Evolutionary conservation across 2,888 invertebrate genomes (phyloP), one percentile per base, ranked within the genome.

Genomic region (Microchrysa polita): DNA sequence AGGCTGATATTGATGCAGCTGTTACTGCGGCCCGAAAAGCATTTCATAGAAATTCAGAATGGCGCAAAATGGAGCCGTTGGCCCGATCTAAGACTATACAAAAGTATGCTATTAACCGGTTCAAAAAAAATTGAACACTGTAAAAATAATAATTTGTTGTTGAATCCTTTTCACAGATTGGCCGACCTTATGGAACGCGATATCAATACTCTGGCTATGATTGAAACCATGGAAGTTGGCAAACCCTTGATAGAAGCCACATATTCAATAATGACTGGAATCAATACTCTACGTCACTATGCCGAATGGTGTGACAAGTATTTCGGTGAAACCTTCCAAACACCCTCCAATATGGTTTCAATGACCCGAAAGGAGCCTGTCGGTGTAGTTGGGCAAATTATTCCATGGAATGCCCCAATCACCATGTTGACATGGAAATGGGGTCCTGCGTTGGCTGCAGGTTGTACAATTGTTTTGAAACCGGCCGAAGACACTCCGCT

Each of bases 261-360:
- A 14, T 83, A 84, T 16, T 90, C 90, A 79, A 84, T 90, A 16
- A 78, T 83, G 55, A 84, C 82, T 71, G 85, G 87, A 16, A 81
- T 86, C 18, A 83, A 84, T 71, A 84, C 85, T 1, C 80, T 90
- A 20, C 86, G 88, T 75, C 93, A 93, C 80, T 93, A 92, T 83
- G 95, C 94, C 74, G 95, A 95, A 40, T 94, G 91, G 90, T 90
- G 92, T 67, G 95, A 96, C 82, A 96, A 96, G 85, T 91, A 92
- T 80, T 91, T 92, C 79, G 96, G 96, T 20, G 90, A 91, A 78
- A 94, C 93, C 0, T 92, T 95, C 77, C 95, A 95, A n/a, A 86
- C 90, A 74, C 90, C 91, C 88, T 90, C 89, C 82, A 91, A 90
- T 5, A 86, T 86, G 75, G 86, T 93, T 77, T 84, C 90, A 1